Conservation (phyloP, 2,797 vertebrate genomes). For the Melanogrammus aeglefinus region DNA sequence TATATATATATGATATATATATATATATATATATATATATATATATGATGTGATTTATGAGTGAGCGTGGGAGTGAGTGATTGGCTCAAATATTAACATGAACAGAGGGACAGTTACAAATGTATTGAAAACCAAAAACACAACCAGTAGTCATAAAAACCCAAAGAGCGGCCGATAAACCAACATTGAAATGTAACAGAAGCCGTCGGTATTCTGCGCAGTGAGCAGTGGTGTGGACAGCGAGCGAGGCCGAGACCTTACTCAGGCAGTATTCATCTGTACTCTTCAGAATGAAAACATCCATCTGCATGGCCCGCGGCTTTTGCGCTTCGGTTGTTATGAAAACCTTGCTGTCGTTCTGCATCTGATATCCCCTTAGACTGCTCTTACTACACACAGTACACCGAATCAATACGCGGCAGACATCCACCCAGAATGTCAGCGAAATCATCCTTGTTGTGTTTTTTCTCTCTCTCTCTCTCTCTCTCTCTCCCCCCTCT, state of each 20-base stretch:
- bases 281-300: neutral
- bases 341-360: neutral
- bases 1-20: too few species aligned
- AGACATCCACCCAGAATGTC: too few species aligned
- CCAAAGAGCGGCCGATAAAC: neutral
- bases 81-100: neutral
- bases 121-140: neutral
- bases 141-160: neutral
- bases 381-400: neutral
- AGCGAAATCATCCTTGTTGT: too few species aligned
- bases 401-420: neutral
- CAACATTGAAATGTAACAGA: neutral
- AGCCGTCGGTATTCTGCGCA: neutral
- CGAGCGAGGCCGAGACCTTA: too few species aligned
- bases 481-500: too few species aligned
- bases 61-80: neutral
- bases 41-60: neutral
- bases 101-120: neutral
- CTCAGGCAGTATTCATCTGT: too few species aligned
- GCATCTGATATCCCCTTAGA: neutral
- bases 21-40: too few species aligned
- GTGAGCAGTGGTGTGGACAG: neutral
- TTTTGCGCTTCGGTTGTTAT: neutral
- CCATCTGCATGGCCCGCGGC: neutral
- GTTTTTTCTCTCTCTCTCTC: too few species aligned